phyloP scores from a whole-genome alignment of 2,888 invertebrate species.

The Tetragnatha montana region DNA sequence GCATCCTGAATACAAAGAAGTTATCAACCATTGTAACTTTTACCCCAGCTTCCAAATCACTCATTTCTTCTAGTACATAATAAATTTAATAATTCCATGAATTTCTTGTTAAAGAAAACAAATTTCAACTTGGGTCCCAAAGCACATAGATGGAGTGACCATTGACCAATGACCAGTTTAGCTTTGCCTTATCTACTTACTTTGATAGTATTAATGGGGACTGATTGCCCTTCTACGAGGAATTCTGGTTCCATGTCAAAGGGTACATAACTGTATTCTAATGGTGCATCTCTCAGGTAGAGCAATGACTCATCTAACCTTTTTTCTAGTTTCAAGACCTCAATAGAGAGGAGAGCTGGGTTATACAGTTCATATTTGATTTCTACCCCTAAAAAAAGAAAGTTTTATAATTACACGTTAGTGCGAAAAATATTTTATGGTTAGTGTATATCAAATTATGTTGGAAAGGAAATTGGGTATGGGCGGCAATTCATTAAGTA shows the following conservation, averaged over 20 bases:
- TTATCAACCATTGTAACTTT: too few species aligned
- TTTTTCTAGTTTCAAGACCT: constrained; percentile 93
- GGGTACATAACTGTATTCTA: constrained; percentile 94
- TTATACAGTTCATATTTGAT: constrained; percentile 92
- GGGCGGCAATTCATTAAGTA: too few species aligned
- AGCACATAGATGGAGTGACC: too few species aligned
- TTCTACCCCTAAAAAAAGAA: constrained; percentile 79
- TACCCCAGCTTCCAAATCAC: too few species aligned
- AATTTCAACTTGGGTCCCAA: too few species aligned
- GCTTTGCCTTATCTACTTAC: constrained; percentile 75
- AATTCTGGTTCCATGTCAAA: constrained; percentile 92
- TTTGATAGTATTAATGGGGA: constrained; percentile 87
- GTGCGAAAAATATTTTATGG: too few species aligned
- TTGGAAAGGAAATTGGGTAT: too few species aligned
- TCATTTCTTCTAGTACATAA: too few species aligned
- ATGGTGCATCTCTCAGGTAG: constrained; percentile 92
- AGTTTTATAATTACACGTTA: background rate
- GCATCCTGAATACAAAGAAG: too few species aligned
- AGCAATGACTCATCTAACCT: constrained; percentile 90
- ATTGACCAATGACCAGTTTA: background rate
- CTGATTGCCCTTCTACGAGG: constrained; percentile 83
- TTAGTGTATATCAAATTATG: too few species aligned
- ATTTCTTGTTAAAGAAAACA: too few species aligned
- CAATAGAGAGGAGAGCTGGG: constrained; percentile 91
- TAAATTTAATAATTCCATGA: too few species aligned